Evolutionary conservation across 2,797 vertebrate genomes (phyloP), one percentile per base, ranked within the genome.

Genomic region (Liparis tanakae): DNA sequence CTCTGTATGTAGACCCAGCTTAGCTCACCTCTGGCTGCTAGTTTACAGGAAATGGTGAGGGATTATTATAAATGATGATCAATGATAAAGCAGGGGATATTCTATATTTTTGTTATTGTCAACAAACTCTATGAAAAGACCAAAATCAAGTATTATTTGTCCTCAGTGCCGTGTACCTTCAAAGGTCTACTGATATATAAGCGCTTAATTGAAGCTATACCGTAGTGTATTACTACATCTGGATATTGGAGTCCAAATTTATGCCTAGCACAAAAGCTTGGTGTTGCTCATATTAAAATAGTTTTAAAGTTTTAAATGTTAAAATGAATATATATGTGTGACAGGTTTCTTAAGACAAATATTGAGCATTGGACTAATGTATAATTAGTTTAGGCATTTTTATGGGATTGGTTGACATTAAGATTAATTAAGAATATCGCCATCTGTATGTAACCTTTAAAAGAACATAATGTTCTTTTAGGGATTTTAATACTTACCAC

Each of bases 341-440:
- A 44, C 22, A 20, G 5, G 7, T 18, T 37, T 39, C 70, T 34
- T 6, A 44, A 55, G 10, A 50, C 25, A 51, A 54, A n/a, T 22
- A 33, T 25, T 44, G 41, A 36, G 14, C 25, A 15, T 43, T 5
- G 0, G 14, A 59, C 33, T 22, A 20, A 39, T 17, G 10, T 15
- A 66, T 65, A 55, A 17, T 15, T 50, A n/a, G 46, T 44, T 78
- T 79, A 18, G 72, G 43, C 44, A n/a, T 74, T 71, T 79, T 46
- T 18, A 53, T 69, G 17, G 33, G 18, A 60, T 50, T 70, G 65
- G 18, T 56, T 68, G 36, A 44, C 50, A 41, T 9, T 25, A 53
- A 43, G n/a, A 63, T 39, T 37, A 63, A 39, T 10, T 22, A 10
- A 53, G 30, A 59, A 60, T 30, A 51, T 43, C 1, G 12, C 7